Evolutionary conservation across 2,888 invertebrate species (phyloP).

Genomic region (Thymelicus acteon): DNA sequence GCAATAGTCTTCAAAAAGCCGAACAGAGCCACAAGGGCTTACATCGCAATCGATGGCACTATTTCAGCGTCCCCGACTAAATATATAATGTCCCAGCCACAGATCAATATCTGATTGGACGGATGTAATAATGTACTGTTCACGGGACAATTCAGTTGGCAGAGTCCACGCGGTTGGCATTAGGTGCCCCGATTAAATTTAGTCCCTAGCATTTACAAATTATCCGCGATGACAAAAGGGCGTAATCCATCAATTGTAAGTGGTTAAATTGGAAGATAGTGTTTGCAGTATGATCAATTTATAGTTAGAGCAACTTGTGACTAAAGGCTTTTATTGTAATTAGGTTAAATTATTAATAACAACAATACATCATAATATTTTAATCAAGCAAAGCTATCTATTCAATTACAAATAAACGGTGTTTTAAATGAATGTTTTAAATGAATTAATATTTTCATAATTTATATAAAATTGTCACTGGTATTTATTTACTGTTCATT

Average conservation of each 20-base stretch:
- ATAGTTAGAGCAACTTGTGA: no score
- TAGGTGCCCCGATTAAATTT: constrained; percentile 34
- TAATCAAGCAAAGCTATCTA: no score
- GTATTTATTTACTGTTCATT: background rate
- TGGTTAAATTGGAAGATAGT: constrained; percentile 19
- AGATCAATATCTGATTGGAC: constrained; percentile 39
- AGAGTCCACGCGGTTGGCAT: constrained; percentile 27
- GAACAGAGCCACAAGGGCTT: constrained; percentile 20
- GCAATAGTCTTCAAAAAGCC: constrained; percentile 13
- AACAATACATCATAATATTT: no score
- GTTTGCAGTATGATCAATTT: background rate
- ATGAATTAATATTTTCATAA: no score
- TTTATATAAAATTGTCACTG: no score
- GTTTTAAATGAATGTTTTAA: no score
- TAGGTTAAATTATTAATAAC: no score
- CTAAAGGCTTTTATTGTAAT: background rate
- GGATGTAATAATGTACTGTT: constrained; percentile 35
- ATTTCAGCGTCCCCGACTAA: constrained; percentile 25
- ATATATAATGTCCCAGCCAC: constrained; percentile 32
- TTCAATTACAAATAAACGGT: no score
- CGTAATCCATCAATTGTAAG: constrained; percentile 33
- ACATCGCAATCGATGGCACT: constrained; percentile 13
- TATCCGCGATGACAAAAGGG: constrained; percentile 34
- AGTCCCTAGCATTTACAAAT: constrained; percentile 36
- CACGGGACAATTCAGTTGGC: constrained; percentile 39